A percentile compares a stretch with the other conserved stretches of the same genome.
Evolutionary conservation across 2,888 invertebrate species (phyloP).

Genomic region (Seira musarum): DNA sequence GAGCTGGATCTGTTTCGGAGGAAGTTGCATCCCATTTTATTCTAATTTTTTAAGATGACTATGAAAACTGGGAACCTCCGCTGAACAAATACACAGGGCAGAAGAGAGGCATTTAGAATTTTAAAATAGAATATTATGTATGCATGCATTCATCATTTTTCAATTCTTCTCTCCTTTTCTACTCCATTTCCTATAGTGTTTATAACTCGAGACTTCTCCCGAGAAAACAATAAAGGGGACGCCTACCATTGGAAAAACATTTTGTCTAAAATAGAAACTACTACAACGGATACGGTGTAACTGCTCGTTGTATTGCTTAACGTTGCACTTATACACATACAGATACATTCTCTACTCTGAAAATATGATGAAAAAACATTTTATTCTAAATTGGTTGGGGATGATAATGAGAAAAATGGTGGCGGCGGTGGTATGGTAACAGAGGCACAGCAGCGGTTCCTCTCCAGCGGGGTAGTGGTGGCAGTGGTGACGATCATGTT

Average conservation of each 20-base stretch:
- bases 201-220: not conserved
- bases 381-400: not conserved
- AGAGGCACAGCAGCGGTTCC: not conserved
- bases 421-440: not conserved
- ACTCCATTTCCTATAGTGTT: conserved; percentile 6
- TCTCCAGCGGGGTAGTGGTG: not conserved
- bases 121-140: not conserved
- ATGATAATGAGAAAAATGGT: conserved; percentile 9
- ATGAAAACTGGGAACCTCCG: not conserved
- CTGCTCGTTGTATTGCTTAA: too few species aligned
- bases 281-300: too few species aligned
- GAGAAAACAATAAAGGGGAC: too few species aligned
- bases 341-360: too few species aligned
- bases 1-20: not conserved
- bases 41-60: not conserved
- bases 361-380: not conserved
- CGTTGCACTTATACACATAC: too few species aligned
- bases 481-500: not conserved
- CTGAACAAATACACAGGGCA: too few species aligned
- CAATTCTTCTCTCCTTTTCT: conserved; percentile 10
- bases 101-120: not conserved
- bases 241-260: too few species aligned
- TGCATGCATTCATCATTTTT: conserved; percentile 7
- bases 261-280: too few species aligned
- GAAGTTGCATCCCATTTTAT: not conserved